These are phyloP conservation scores for Corythucha ciliata DNA, from an alignment of 2,888 invertebrate species.

Conservation along the genomic window DNA sequence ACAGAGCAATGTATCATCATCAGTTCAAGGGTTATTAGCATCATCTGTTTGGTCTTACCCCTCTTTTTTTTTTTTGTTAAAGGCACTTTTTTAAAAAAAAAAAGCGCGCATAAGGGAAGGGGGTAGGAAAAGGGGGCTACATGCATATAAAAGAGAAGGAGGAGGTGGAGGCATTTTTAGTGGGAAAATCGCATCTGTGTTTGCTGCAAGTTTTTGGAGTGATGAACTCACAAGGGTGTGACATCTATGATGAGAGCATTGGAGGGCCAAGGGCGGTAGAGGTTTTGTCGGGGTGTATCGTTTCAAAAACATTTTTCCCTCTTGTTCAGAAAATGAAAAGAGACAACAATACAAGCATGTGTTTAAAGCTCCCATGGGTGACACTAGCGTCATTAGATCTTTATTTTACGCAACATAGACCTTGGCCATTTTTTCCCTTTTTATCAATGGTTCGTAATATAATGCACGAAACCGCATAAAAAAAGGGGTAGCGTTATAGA, in stretches of 20 bases:
- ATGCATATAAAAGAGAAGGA: not conserved
- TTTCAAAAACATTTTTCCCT: not conserved
- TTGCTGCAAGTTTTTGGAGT: no score
- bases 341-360: slow-evolving; percentile 4
- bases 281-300: no score
- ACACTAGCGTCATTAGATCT: slow-evolving; percentile 17
- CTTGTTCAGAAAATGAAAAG: not conserved
- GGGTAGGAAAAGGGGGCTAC: no score
- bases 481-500: no score
- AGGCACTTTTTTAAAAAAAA: not conserved
- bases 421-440: slow-evolving; percentile 16
- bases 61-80: not conserved
- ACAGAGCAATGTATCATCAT: slow-evolving; percentile 20
- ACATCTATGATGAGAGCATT: not conserved
- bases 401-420: slow-evolving; percentile 22
- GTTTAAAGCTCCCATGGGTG: not conserved
- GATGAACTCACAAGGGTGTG: not conserved
- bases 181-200: slow-evolving; percentile 11
- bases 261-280: no score
- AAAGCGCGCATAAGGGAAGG: not conserved
- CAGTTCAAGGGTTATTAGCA: slow-evolving; percentile 22
- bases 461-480: no score
- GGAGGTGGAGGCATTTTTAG: not conserved
- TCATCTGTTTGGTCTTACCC: slow-evolving; percentile 17
- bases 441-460: not conserved